Conservation (phyloP, 1,140 invertebrate genomes). For the Drosophila nikananu region DNA sequence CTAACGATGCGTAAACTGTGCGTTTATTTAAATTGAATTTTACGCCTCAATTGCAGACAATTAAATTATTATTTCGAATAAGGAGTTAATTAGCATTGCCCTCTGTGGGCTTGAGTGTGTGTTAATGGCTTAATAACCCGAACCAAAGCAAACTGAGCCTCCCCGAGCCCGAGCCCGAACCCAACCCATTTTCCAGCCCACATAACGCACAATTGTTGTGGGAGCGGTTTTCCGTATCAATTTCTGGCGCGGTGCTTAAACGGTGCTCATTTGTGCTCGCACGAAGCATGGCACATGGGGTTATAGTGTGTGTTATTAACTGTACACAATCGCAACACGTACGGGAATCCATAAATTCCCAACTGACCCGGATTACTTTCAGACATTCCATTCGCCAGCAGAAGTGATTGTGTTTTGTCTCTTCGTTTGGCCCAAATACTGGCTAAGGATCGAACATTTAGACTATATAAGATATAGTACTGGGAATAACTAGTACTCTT, state of each 20-base stretch:
- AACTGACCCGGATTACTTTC: conserved; percentile 40
- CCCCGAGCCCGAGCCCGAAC: not conserved
- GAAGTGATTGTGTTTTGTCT: not conserved
- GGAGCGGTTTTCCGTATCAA: conserved; percentile 37
- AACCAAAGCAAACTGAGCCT: conserved; percentile 2
- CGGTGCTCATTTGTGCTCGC: conserved; percentile 34
- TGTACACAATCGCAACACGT: conserved; percentile 30
- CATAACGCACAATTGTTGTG: conserved; percentile 35
- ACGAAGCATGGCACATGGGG: conserved; percentile 12
- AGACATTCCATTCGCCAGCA: not conserved
- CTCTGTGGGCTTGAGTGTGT: conserved; percentile 5
- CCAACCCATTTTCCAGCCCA: conserved; percentile 35
- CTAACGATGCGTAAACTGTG: conserved; percentile 7
- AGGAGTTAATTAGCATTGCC: conserved; percentile 46
- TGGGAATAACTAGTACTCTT: not conserved
- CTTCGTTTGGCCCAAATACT: not conserved
- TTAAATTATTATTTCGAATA: conserved; percentile 42
- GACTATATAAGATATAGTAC: not conserved
- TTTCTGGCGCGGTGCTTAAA: conserved; percentile 34
- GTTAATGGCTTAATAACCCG: conserved; percentile 40
- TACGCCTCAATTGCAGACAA: conserved; percentile 46
- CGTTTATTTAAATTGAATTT: conserved; percentile 28
- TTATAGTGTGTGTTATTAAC: conserved; percentile 25
- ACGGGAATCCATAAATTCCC: conserved; percentile 34
- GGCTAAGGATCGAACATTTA: not conserved